phyloP scores from a whole-genome alignment of 2,888 invertebrate genomes.

The Drosophila pseudotakahashii region DNA sequence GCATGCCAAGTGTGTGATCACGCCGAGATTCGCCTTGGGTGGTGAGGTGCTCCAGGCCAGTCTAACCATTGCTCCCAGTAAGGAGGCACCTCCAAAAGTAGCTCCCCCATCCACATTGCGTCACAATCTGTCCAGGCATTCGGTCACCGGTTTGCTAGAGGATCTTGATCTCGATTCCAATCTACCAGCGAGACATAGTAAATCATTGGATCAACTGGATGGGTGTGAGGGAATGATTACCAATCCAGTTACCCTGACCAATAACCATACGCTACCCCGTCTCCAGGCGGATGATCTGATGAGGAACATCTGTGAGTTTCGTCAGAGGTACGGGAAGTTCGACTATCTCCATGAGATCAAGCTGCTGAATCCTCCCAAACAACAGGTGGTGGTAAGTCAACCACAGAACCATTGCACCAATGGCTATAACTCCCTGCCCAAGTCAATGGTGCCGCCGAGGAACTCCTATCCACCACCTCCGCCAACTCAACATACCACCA shows the following conservation, averaged over 20 bases:
- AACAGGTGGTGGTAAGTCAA: conserved; percentile 21
- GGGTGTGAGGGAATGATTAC: conserved; percentile 59
- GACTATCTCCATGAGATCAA: conserved; percentile 84
- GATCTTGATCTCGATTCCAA: conserved; percentile 84
- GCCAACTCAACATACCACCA: conserved; percentile 84
- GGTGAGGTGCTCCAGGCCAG: conserved; percentile 88
- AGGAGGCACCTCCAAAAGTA: conserved; percentile 49
- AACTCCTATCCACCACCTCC: conserved; percentile 87
- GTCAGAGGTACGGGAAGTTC: conserved; percentile 87
- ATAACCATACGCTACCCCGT: conserved; percentile 67
- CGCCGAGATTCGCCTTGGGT: conserved; percentile 86
- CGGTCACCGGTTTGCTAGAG: conserved; percentile 86
- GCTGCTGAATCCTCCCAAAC: conserved; percentile 82
- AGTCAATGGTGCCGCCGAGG: conserved; percentile 86
- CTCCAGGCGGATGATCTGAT: conserved; percentile 86
- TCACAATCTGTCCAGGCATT: conserved; percentile 86
- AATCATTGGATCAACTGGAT: conserved; percentile 91
- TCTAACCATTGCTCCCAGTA: conserved; percentile 87
- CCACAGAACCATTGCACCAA: conserved; percentile 29
- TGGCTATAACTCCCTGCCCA: conserved; percentile 84
- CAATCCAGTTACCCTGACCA: conserved; percentile 34
- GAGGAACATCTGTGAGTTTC: conserved; percentile 87
- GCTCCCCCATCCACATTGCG: conserved; percentile 54
- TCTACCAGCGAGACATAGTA: conserved; percentile 88
- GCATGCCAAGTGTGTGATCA: conserved; percentile 84